These are phyloP conservation scores for Syndactyla subalaris DNA, from an alignment of 2,797 vertebrate species.

Conservation along the genomic window DNA sequence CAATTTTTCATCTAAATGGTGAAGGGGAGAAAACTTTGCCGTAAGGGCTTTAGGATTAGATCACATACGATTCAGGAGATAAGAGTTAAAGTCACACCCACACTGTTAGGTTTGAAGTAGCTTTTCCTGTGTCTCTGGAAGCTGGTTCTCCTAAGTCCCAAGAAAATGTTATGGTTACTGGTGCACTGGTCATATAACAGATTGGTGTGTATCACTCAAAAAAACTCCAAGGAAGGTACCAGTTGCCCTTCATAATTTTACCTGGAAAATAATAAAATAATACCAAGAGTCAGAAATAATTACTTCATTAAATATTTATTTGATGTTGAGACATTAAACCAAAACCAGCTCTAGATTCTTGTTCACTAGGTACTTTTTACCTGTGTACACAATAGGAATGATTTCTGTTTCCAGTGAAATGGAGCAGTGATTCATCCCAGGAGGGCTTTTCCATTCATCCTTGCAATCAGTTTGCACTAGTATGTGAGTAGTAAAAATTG, in stretches of 20 bases:
- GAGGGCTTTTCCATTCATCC: neutral
- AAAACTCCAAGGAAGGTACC: neutral
- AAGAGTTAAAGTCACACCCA: neutral
- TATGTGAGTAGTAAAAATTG: neutral
- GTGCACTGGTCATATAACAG: neutral
- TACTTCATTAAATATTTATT: neutral
- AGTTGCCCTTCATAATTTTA: neutral
- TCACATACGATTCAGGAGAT: neutral
- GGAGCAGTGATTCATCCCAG: neutral
- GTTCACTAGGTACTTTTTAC: neutral
- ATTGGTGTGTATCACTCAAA: fast-evolving
- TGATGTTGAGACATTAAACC: neutral
- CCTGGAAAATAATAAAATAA: neutral
- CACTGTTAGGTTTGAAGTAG: neutral
- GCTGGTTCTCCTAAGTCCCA: neutral
- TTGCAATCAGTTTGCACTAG: neutral
- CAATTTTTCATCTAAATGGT: neutral
- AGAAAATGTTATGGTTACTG: neutral
- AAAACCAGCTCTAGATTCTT: neutral
- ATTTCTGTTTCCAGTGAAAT: neutral
- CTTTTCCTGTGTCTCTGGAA: neutral
- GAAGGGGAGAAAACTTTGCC: neutral
- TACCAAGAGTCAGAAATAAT: neutral
- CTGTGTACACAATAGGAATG: neutral
- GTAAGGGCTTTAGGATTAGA: neutral